Evolutionary conservation across 2,888 invertebrate species (phyloP).

Genomic region (Pegoplata infirma): DNA sequence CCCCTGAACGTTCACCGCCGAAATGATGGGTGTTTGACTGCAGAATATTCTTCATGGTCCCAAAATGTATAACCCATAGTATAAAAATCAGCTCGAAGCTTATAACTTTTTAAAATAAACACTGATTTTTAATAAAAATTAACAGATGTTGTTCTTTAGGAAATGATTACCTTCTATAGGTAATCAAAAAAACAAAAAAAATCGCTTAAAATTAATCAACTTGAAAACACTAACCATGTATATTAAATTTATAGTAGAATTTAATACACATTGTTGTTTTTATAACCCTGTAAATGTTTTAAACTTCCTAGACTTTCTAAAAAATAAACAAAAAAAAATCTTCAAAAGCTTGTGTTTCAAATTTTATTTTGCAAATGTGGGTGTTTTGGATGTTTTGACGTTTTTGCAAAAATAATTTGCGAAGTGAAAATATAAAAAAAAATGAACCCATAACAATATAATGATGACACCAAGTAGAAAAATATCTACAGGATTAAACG

Average conservation of each 20-base stretch:
- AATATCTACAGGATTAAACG: conserved; percentile 70
- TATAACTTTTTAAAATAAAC: too few species aligned
- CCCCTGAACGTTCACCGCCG: too few species aligned
- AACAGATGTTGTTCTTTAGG: too few species aligned
- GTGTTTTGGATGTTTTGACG: conserved; percentile 46
- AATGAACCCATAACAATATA: conserved; percentile 35
- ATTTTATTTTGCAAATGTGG: conserved; percentile 3
- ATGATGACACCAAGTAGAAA: conserved; percentile 39
- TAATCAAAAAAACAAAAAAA: neutral
- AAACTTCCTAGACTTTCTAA: conserved; percentile 17
- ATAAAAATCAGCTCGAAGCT: too few species aligned
- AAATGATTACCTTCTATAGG: too few species aligned
- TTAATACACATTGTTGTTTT: conserved; percentile 46
- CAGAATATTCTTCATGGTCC: too few species aligned
- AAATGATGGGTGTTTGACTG: too few species aligned
- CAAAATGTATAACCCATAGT: too few species aligned
- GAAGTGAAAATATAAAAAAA: conserved; percentile 66
- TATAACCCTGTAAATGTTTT: neutral
- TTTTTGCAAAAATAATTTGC: conserved; percentile 73
- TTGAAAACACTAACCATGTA: conserved; percentile 18
- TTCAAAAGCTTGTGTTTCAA: neutral
- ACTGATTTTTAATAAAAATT: too few species aligned
- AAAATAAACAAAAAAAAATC: neutral
- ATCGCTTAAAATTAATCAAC: conserved; percentile 32
- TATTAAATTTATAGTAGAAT: conserved; percentile 23